Evolutionary conservation across 2,797 vertebrate species (phyloP).

Genomic region (Danionella dracula): DNA sequence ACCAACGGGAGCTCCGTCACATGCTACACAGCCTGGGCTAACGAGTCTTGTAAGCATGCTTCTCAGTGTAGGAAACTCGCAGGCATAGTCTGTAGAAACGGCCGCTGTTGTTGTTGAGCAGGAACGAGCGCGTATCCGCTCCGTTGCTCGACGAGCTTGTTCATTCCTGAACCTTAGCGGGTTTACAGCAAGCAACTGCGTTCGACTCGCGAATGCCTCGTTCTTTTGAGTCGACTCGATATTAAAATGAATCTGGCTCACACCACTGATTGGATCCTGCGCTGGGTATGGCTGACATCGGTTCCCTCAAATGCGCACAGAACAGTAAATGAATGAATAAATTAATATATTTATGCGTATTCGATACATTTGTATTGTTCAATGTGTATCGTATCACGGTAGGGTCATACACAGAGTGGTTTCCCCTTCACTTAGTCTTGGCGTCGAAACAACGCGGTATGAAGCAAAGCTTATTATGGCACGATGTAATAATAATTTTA

Average conservation of each 20-base stretch:
- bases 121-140: slow-evolving; percentile 19
- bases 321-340: too few species aligned
- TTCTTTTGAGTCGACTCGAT: not conserved
- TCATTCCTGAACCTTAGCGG: slow-evolving; percentile 29
- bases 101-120: not conserved
- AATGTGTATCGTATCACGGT: too few species aligned
- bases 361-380: too few species aligned
- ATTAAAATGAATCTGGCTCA: not conserved
- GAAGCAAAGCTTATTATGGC: too few species aligned
- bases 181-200: not conserved
- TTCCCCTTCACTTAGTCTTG: too few species aligned
- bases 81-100: not conserved
- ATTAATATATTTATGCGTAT: too few species aligned
- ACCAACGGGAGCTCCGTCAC: not conserved
- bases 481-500: too few species aligned
- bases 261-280: not conserved
- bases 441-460: too few species aligned
- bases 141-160: slow-evolving; percentile 34
- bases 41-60: not conserved
- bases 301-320: too few species aligned
- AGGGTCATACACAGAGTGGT: too few species aligned
- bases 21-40: not conserved
- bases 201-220: not conserved
- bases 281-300: too few species aligned
- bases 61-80: not conserved